Base-by-base conservation (phyloP, 2,113 vertebrate genomes). In the Piprites chloris region DNA sequence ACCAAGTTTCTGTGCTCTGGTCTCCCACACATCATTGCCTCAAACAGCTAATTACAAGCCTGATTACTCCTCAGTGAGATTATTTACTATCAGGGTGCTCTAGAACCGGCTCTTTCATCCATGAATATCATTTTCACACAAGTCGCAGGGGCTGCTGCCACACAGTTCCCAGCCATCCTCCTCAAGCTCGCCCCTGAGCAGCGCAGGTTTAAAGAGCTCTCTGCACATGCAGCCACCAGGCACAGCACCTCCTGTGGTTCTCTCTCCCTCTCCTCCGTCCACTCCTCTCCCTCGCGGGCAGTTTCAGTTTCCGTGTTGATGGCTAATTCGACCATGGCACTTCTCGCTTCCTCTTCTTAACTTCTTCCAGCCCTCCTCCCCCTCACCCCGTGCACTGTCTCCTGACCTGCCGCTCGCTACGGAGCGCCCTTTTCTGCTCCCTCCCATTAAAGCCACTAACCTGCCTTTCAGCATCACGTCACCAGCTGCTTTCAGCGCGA, bases 281-380 rank as follows among this genome's bases (percentile, higher is more conserved):
- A 33, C 77, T 58, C 49, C 63, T 76, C 71, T 55, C 50, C 62
- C 86, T 66, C 81, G 63, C 66, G 49, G 72, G 58, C 69, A 55
- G 61, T 95, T 96, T 93, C 94, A 92, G 93, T 97, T 97, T 97
- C 95, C 28, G 15, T 88, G 81, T 27, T 87, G 89, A 95, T 74
- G 91, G 92, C 86, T 86, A 95, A 90, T 66, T 86, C 19, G 22
- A 76, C 93, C 49, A 5, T 74, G 75, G 61, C 42, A n/a, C 82
- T 95, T 94, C 90, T 93, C 58, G 18, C 77, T 97, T 97, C 94
- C 95, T 87, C 71, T 96, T 87, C 12, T 4, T n/a, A 47, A 68
- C 77, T 93, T 80, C 93, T 89, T 84, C 42, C 85, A 78, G 62
- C 41, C 42, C 77, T 72, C 84, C 89, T 82, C 67, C 94, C 93